Evolutionary conservation across 2,888 invertebrate genomes (phyloP), one percentile per base, ranked within the genome.

Genomic region (Danaus chrysippus): DNA sequence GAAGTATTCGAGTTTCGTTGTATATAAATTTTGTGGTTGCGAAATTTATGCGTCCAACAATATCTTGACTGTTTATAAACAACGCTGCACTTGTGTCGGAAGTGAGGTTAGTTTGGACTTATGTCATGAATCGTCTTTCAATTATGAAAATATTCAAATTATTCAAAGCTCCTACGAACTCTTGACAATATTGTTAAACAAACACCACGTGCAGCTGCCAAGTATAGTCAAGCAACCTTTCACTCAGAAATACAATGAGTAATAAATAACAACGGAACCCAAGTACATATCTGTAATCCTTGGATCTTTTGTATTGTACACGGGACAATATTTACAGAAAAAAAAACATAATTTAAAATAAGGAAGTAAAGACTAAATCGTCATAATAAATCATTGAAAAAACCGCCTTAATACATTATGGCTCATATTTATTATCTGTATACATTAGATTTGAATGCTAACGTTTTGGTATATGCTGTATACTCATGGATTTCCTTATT

Each of bases 1-100:
- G 89, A 89, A 15, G 55, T 34, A 15, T 42, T 34, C 10, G 19
- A 66, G 67, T 43, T 49, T 12, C 15, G 44, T n/a, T 64, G 46
- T 52, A 43, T 54, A 62, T 60, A 42, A 55, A 54, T 61, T 54
- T 15, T 66, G 53, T 52, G 56, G 54, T 61, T 62, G 46, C 55
- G 12, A 61, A 56, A 59, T 61, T 10, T 58, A 56, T 12, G 52
- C 44, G 43, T 17, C 23, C 34, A 58, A 63, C 59, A 63, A 57
- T 59, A 52, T 54, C 13, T 15, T 52, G 54, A 59, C 62, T 67
- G 65, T 69, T 69, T 71, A 64, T 70, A 70, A 69, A 69, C 69
- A 69, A 64, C 54, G 41, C 42, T 54, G 17, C 52, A 42, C 8
- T 42, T 19, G 23, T 59, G 41, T 17, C n/a, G 10, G 17, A 49